Base-by-base conservation (phyloP, 2,113 vertebrate genomes). In the Irena cyanogastra region DNA sequence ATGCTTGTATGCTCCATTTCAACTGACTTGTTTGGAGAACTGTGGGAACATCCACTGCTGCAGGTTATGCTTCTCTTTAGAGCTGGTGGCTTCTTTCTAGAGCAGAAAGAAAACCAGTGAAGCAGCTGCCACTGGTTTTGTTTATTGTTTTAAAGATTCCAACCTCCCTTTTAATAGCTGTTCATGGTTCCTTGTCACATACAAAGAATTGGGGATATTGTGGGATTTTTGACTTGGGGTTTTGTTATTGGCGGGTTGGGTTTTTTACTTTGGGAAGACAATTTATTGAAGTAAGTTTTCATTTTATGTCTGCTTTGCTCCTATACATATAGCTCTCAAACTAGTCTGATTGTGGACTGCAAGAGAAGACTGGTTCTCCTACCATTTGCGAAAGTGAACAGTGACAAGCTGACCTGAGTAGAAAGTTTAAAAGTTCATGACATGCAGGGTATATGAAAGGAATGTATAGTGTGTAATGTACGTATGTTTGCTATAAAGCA, bases 191-290 rank as follows among this genome's bases (percentile, higher is more conserved):
- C 26, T 52, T 66, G 19, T 68, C 39, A 9, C 47, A 28, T 64
- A 56, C 17, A 39, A 76, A 76, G 49, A 66, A 49, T 23, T n/a
- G 26, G 9, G 21, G 19, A 45, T 35, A 30, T 42, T 70, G 30
- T 33, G 16, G 27, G 2, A 3, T 10, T 84, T 91, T 87, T 59
- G 26, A 56, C 20, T 54, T 0, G 0, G 8, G 3, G 9, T 23
- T 90, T 93, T 66, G 21, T 6, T 49, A 7, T 6, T 35, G 28
- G 9, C 0, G 0, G 33, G 45, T 21, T 37, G 53, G 3, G 13
- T 26, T 91, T 61, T 87, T 66, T 33, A 57, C 33, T 70, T 75
- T 44, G 9, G 9, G 30, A 16, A 35, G 42, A 70, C 24, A 61
- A 30, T 45, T 39, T 63, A 23, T 63, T 64, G 59, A 65, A 77